Conservation (phyloP, 2,797 vertebrate genomes). For the Phylloscopus collybita region DNA sequence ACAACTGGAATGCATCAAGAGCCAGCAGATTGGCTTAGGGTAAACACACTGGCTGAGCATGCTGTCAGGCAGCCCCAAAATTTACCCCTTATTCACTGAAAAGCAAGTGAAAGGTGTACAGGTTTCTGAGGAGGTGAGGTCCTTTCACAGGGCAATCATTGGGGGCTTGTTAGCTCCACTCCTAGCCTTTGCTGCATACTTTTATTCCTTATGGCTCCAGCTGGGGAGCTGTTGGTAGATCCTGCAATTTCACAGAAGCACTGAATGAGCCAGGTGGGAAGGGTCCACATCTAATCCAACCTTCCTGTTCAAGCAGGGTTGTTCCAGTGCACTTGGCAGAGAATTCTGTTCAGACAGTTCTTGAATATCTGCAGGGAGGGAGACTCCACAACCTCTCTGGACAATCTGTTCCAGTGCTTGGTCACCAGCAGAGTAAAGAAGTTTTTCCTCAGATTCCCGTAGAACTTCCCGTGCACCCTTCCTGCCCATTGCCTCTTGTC, state of each 20-base stretch:
- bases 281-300: background rate
- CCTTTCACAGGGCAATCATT: background rate
- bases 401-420: background rate
- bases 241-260: background rate
- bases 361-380: background rate
- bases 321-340: background rate
- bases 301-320: background rate
- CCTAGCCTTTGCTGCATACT: background rate
- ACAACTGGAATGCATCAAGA: background rate
- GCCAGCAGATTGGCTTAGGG: background rate
- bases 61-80: background rate
- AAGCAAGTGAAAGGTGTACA: background rate
- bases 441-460: background rate
- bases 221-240: background rate
- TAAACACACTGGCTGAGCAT: accelerated
- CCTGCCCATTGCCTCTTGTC: background rate
- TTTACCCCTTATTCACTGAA: background rate
- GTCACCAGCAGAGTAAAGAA: background rate
- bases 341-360: background rate
- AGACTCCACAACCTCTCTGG: background rate
- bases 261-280: background rate
- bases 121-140: background rate
- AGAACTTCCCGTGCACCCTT: background rate
- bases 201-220: background rate
- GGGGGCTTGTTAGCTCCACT: background rate